A percentile compares a stretch with the other conserved stretches of the same genome.
Conservation (phyloP, 2,888 invertebrate genomes). For the Ommatoiulus sabulosus region DNA sequence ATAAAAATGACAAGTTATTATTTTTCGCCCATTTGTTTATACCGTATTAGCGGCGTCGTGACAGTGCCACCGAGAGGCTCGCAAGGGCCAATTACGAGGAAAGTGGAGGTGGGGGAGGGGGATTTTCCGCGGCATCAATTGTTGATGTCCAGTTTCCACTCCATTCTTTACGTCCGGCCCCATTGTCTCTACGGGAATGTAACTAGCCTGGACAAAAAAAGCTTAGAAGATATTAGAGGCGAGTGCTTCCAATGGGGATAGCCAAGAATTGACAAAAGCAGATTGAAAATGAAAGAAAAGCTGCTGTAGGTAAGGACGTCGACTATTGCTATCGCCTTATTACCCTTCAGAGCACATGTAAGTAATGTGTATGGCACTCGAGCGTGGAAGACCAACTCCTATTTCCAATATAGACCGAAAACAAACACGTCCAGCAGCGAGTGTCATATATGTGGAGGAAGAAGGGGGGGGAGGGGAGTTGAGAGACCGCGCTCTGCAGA, state of each 20-base stretch:
- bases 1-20: constrained; percentile 40
- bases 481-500: background rate
- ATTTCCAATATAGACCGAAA: constrained; percentile 40
- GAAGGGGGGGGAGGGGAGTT: background rate
- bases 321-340: constrained; percentile 40
- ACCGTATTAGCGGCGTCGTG: constrained; percentile 11
- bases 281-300: constrained; percentile 40
- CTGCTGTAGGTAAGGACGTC: constrained; percentile 36
- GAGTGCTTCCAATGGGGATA: background rate
- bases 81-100: constrained; percentile 31
- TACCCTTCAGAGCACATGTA: constrained; percentile 43
- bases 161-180: background rate
- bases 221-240: background rate
- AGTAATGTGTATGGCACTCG: constrained; percentile 40
- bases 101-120: background rate
- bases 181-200: constrained; percentile 30
- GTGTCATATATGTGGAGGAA: constrained; percentile 6
- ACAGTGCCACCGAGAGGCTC: background rate
- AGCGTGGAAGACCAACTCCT: constrained; percentile 40
- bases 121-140: background rate
- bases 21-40: constrained; percentile 15
- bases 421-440: constrained; percentile 30
- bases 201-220: background rate
- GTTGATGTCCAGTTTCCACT: constrained; percentile 17
- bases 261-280: constrained; percentile 38